Evolutionary conservation across 2,113 vertebrate species (phyloP), one percentile per base, ranked within the genome.

Genomic region (Bolborhynchus lineola): DNA sequence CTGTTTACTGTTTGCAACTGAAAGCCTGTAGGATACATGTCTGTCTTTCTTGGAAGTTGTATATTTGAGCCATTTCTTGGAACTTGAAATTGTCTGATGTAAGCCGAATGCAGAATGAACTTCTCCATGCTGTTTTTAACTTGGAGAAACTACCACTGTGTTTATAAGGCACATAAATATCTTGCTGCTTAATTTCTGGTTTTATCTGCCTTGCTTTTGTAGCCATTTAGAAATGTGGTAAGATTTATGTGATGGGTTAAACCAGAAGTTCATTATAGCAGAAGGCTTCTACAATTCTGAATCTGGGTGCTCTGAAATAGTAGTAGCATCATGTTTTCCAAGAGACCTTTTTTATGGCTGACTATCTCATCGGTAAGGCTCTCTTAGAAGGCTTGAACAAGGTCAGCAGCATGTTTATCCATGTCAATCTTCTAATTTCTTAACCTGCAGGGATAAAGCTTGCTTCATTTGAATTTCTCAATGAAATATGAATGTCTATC

Each of bases 241-340:
- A 90, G 63, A 53, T 44, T 86, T 95, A 26, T 76, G 69, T 72
- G 88, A 93, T 83, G 83, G 82, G 46, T 70, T 74, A 79, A 93
- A 89, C 13, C n/a, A 75, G 70, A 70, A 75, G 77, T 84, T 96
- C 65, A 86, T 88, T 83, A 72, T 86, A 96, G 94, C 86, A 88
- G 71, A 90, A 93, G 67, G 29, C 31, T 93, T 90, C 86, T 81
- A 75, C 86, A 86, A 96, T 96, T 78, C 86, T 92, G 89, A 92
- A 94, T 88, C 81, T 68, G 50, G 59, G 86, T 94, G 88, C 81
- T 92, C 94, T 96, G 96, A 96, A 95, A 97, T 96, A 95, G 94
- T 65, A 96, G 92, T 90, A 94, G 95, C 96, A 92, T 97, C 94
- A 96, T 96, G 92, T 95, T 97, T 97, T 97, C 96, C 97, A 91